phyloP scores from a whole-genome alignment of 2,888 invertebrate genomes.

The Caenorhabditis sp. region DNA sequence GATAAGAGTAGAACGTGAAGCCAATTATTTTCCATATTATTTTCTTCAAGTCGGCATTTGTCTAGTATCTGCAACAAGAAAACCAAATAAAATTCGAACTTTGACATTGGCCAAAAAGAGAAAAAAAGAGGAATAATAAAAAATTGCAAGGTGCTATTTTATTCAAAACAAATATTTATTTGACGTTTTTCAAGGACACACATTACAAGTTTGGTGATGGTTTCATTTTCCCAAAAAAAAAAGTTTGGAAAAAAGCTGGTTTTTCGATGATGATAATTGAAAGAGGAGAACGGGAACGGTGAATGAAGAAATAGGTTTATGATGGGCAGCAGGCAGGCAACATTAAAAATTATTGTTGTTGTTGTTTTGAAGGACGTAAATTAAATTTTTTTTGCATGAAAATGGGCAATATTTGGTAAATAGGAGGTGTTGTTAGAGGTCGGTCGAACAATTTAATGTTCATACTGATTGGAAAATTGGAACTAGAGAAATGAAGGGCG shows the following conservation, averaged over 20 bases:
- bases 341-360: background rate
- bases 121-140: background rate
- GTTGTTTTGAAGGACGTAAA: background rate
- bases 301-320: background rate
- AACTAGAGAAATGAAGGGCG: too few relatives aligned
- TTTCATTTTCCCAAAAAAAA: background rate
- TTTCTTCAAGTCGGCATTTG: too few relatives aligned
- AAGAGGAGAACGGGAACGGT: background rate
- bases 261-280: background rate
- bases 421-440: background rate
- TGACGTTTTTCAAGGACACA: background rate
- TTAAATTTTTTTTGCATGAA: background rate
- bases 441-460: background rate
- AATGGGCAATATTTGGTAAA: background rate
- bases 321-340: background rate
- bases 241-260: background rate
- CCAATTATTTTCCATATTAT: slow-evolving; percentile 37
- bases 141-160: background rate
- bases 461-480: too few relatives aligned
- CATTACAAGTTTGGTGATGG: background rate
- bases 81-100: background rate
- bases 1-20: slow-evolving; percentile 23
- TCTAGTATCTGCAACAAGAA: too few relatives aligned
- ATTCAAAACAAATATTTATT: slow-evolving; percentile 1
- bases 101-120: background rate